Base-by-base conservation (phyloP, 2,113 vertebrate genomes). In the Donacobius atricapilla region DNA sequence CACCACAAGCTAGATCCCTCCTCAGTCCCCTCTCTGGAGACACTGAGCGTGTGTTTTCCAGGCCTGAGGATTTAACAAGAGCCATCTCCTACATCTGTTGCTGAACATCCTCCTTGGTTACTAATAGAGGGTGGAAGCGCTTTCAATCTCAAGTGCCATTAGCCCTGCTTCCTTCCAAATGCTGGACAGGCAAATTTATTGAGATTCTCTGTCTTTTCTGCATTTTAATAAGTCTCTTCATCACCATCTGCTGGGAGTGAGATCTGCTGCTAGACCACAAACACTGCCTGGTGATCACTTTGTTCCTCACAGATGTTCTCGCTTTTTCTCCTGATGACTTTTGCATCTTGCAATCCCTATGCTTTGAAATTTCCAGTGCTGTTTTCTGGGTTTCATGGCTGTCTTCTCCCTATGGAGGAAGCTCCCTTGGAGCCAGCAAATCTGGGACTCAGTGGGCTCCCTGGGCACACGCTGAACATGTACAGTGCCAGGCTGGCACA, bases 201-300 rank as follows among this genome's bases (percentile, higher is more conserved):
- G 71, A 70, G 76, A 90, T 90, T 60, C 66, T 87, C 65, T 79
- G 66, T 19, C 37, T 86, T 83, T 86, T 70, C 71, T 90, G 83
- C 85, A 77, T 95, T 85, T 93, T 77, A 90, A 78, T 93, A 86
- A 61, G 75, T 58, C 44, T 90, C 80, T 87, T 92, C 58, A 80
- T 80, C 66, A 50, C 73, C 82, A 86, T 92, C 75, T 93, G 90
- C 75, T 0, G 1, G 54, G 58, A 69, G 7, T 1, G 22, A 93
- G 51, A 27, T 89, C 60, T 83, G 79, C 83, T 86, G 63, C 76
- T 86, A 54, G 33, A 92, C 37, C 22, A 65, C 84, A 81, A 63
- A 89, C 47, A 19, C 33, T 39, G 90, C 37, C 53, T 92, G 40
- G n/a, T n/a, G 11, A 53, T 90, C 23, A 17, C 44, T 63, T 50